Evolutionary conservation across 2,888 invertebrate species (phyloP).

Genomic region (Steinernema hermaphroditum): DNA sequence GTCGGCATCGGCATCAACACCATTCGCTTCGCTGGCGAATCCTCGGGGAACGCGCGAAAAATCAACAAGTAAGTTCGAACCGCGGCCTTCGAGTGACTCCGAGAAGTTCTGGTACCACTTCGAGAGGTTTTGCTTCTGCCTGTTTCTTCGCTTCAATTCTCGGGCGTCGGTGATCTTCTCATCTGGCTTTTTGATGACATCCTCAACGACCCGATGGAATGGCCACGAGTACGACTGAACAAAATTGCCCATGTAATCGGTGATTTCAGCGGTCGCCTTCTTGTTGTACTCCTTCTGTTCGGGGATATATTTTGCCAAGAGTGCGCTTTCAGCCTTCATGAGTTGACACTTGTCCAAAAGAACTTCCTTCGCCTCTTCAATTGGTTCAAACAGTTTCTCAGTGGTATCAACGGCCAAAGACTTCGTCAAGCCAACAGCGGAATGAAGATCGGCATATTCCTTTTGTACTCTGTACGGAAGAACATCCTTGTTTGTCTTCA

Average conservation of each 20-base stretch:
- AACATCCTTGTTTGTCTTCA: conserved; percentile 25
- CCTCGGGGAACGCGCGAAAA: conserved; percentile 61
- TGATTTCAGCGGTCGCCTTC: conserved; percentile 22
- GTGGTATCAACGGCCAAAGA: conserved; percentile 58
- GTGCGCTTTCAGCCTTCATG: conserved; percentile 48
- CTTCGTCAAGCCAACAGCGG: conserved; percentile 51
- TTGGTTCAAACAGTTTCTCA: conserved; percentile 44
- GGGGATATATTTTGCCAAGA: conserved; percentile 54
- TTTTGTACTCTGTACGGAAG: conserved; percentile 61
- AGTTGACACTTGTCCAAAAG: conserved; percentile 37
- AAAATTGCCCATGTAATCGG: conserved; percentile 50
- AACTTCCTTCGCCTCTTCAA: conserved; percentile 32
- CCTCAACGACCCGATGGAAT: conserved; percentile 54
- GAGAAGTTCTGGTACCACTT: conserved; percentile 64
- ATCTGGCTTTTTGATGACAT: conserved; percentile 46
- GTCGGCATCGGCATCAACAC: conserved; percentile 44
- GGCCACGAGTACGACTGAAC: conserved; percentile 51
- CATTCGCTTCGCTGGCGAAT: conserved; percentile 47
- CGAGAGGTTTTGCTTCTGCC: conserved; percentile 49
- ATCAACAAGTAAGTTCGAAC: conserved; percentile 60
- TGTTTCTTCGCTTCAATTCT: conserved; percentile 50
- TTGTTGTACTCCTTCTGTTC: conserved; percentile 38
- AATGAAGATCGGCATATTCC: conserved; percentile 58
- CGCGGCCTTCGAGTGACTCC: conserved; percentile 62
- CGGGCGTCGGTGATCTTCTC: conserved; percentile 53